Evolutionary conservation across 2,113 vertebrate genomes (phyloP).

Genomic region (Antechinus flavipes): DNA sequence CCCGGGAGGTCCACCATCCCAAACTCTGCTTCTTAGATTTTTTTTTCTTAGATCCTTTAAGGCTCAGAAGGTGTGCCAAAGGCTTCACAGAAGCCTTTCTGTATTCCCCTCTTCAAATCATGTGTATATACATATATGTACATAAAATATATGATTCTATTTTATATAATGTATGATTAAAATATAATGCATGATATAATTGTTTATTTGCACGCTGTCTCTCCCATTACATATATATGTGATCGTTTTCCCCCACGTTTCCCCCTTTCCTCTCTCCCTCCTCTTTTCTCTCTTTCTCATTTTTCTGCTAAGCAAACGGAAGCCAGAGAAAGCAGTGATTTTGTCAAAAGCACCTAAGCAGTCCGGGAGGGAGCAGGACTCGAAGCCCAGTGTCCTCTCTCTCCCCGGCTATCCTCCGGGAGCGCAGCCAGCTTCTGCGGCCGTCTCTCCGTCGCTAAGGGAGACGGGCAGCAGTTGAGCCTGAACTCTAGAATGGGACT

Average conservation of each 20-base stretch:
- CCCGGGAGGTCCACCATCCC: neutral
- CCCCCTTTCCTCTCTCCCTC: too few species aligned
- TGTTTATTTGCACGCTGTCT: neutral
- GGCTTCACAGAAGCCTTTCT: neutral
- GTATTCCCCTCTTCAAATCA: neutral
- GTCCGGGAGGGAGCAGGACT: neutral
- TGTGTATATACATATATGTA: neutral
- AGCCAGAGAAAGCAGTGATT: neutral
- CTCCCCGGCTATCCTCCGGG: too few species aligned
- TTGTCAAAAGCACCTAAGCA: too few species aligned
- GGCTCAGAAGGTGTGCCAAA: neutral
- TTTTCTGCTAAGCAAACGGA: neutral
- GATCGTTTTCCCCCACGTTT: too few species aligned
- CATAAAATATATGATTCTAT: neutral
- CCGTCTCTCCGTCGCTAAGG: slow-evolving; percentile 12
- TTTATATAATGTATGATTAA: neutral
- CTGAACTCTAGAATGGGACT: accelerated
- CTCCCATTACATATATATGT: neutral
- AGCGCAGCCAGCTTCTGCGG: neutral
- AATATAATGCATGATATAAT: neutral
- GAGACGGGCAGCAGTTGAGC: slow-evolving; percentile 52
- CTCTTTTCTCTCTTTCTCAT: neutral
- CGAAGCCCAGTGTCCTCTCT: neutral
- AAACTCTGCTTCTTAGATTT: neutral
- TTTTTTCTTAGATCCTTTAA: neutral